Percentiles rank a stretch among this genome's conserved stretches.
phyloP scores from a whole-genome alignment of 2,888 invertebrate genomes.

The Stenchaetothrips biformis region DNA sequence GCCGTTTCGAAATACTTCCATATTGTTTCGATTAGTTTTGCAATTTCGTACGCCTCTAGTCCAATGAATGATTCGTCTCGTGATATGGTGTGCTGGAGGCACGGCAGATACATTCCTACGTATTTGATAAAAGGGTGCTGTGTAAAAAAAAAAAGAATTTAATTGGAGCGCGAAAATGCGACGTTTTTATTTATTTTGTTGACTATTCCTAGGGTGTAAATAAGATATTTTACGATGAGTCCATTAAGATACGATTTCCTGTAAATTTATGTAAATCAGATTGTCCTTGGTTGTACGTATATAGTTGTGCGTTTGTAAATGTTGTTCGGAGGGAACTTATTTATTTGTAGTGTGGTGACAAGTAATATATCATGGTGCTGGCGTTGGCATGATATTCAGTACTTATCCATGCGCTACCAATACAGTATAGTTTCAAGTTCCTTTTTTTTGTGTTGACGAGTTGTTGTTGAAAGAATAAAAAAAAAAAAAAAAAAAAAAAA shows the following conservation, averaged over 20 bases:
- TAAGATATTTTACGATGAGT: not conserved
- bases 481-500: not conserved
- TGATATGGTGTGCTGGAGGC: constrained; percentile 11
- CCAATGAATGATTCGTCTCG: not conserved
- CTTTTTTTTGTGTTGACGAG: constrained; percentile 18
- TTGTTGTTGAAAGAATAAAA: constrained; percentile 19
- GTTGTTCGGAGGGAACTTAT: constrained; percentile 16
- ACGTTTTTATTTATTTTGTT: constrained; percentile 20
- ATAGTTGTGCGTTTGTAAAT: not conserved
- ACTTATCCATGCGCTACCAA: not conserved
- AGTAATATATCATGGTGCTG: not conserved
- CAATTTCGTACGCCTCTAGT: constrained; percentile 20
- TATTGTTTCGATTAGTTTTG: not conserved
- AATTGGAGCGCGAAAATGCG: constrained; percentile 2
- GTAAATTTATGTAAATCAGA: not conserved
- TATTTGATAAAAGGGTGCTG: constrained; percentile 1
- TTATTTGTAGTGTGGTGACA: not conserved
- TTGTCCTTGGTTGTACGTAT: constrained; percentile 5
- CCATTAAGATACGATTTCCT: not conserved
- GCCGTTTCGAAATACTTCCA: not conserved
- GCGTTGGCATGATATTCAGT: not conserved
- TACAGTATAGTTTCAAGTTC: not conserved
- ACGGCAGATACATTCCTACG: constrained; percentile 5
- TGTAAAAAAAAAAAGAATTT: constrained; percentile 12
- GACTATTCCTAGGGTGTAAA: constrained; percentile 13